Base-by-base conservation (phyloP, 2,888 invertebrate species). In the Epinotia brunnichana region DNA sequence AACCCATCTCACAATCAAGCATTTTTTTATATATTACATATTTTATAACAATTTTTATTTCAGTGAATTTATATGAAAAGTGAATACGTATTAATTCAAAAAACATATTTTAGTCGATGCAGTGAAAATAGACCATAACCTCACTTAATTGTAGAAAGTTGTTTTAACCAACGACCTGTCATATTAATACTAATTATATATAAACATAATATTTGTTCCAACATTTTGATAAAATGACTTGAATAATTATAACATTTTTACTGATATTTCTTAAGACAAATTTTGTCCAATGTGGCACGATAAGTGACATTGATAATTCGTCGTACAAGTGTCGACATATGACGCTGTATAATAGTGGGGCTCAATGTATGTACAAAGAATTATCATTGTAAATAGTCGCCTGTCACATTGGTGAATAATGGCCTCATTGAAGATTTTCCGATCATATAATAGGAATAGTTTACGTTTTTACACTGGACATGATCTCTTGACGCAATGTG, bases 1-100 rank as follows among this genome's bases (percentile, higher is more conserved):
- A 66, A 66, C 66, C 54, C 21, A 66, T 66, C 54, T 66, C 64
- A 66, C 54, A 66, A 66, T 54, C 64, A 56, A 66, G 39, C 21
- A 64, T 41, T 56, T 56, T 39, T 66, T 41, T 24, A 11, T n/a
- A 21, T 5, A 41, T 35, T 53, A 15, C n/a, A 39, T 15, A 15
- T 15, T n/a, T 1, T 2, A 41, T 41, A 21, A 24, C n/a, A 64
- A n/a, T 56, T 54, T 15, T 19, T 41, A 11, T 54, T 39, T 56
- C 0, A 29, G 2, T 21, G 19, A 51, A 39, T 15, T 54, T 19
- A 29, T 64, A 41, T 41, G 54, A 41, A 19, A 15, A 19, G 39
- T 53, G 21, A 15, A 56, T 3, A 54, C 41, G 3, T 54, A 35
- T 17, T 41, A 4, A 56, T n/a, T 54, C 39, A 41, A 66, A 63